Base-by-base conservation (phyloP, 2,113 vertebrate species). In the Nycticebus coucang region DNA sequence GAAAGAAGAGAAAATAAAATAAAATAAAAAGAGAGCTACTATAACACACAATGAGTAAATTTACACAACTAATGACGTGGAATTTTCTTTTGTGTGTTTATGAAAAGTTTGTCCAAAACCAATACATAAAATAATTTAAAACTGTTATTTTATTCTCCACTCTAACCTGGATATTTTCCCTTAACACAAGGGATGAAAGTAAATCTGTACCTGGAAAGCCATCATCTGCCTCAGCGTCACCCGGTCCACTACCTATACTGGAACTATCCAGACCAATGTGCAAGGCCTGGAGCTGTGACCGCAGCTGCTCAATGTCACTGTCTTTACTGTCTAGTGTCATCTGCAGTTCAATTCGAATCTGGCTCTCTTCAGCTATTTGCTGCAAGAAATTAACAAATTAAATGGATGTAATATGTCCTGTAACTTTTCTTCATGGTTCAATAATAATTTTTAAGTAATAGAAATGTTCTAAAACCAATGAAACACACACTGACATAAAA, bases 261-360 rank as follows among this genome's bases (percentile, higher is more conserved):
- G 99, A 99, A 1, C 99, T 99, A 93, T 99, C 99, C 71, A 99
- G 98, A 13, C 99, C 99, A 9, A 99, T 98, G 4, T 99, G 99
- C 87, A 99, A 97, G 12, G 99, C 98, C 97, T 99, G 99, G 15
- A 99, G 98, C 89, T 99, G 99, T 1, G 99, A 99, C 50, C 99
- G 99, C 62, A 99, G 99, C 98, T 99, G 99, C 97, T 99, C 99
- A n/a, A 99, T 99, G 97, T 99, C 99, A 10, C 99, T 99, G 98
- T 99, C 99, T 96, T 99, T 99, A 94, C 99, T 99, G 98, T 99
- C 99, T 97, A 99, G 98, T 33, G 99, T 99, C 99, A 99, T 99
- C 98, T 99, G 99, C 79, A 99, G 99, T 98, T 99, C 99, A 62
- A 99, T 99, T 8, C 99, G 99, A 97, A 99, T 99, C 98, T 99